Evolutionary conservation across 2,888 invertebrate genomes (phyloP), one percentile per base, ranked within the genome.

Genomic region (Ochropacha duplaris): DNA sequence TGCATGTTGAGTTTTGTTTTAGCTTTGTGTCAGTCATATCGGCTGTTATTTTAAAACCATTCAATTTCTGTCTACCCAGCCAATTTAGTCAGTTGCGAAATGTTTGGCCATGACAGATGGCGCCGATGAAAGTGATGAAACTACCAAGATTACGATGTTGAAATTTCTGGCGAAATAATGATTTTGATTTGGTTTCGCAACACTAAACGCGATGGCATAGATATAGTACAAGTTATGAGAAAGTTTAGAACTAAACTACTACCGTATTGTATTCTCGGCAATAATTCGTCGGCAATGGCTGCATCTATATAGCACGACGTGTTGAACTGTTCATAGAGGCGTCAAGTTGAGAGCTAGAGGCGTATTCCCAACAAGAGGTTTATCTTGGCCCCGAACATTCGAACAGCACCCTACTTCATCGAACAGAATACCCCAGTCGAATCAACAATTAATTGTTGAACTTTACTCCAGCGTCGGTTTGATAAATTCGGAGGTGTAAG

Each of bases 331-430:
- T 65, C 65, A 57, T 65, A 49, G 62, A 68, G 66, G 63, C 64
- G 72, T 69, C 76, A 66, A 60, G 72, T 71, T 54, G 67, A 73
- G 72, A 65, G 67, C 57, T 64, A 60, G 58, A 56, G 61, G 57
- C 57, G 50, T 58, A 54, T 63, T 63, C 60, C 64, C 68, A 64
- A 68, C 71, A 60, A 61, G 69, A 70, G 72, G 72, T 75, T 79
- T 79, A 79, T 80, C 78, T 78, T 62, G 71, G 64, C 64, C 22
- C 59, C 56, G 67, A 66, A 66, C 68, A 66, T 65, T 60, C 69
- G 71, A 66, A 67, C 72, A 69, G 72, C 71, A 81, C 71, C 79
- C 84, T 83, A 83, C 78, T 85, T 86, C 66, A 61, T 58, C 56
- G 66, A 68, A 64, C 61, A 71, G 68, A 77, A 76, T 77, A 74